Base-by-base conservation (phyloP, 2,113 vertebrate species). In the Riparia riparia region DNA sequence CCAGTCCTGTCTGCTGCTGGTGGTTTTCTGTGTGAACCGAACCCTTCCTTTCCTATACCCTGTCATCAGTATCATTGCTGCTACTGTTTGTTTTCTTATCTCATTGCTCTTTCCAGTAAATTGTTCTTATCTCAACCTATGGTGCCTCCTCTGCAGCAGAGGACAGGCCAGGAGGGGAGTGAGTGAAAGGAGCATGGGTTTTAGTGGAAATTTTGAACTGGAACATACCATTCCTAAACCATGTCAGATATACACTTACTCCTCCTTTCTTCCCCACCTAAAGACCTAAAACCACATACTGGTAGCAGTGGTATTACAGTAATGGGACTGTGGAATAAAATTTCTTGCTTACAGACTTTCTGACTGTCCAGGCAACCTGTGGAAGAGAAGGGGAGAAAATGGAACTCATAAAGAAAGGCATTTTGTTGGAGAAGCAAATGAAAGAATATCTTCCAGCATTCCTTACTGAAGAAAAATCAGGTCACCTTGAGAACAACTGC, bases 141-240 rank as follows among this genome's bases (percentile, higher is more conserved):
- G 9, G 39, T 69, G 39, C 18, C 17, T 68, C 26, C 53, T 45
- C 54, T 61, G n/a, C 45, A 77, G 53, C 37, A 77, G 14, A 18
- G 21, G 21, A 51, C 32, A 37, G 21, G 51, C 10, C 34, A 68
- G 22, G 32, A 60, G 21, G 6, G 53, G 17, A 68, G 32, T 4
- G 37, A 76, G 26, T 44, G 17, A 77, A n/a, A 11, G 2, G 32
- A 26, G 14, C 1, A 1, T 0, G 0, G 9, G 19, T 69, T 86
- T 53, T n/a, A 45, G n/a, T 15, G 47, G 54, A 22, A 78, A 78
- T 53, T 61, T 32, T 53, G 13, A 69, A 78, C 0, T 53, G 47
- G 32, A 17, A 53, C 18, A 45, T 18, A 61, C 12, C 45, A 45
- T 53, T 61, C 28, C 28, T 22, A 45, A 53, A 78, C 28, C 28